Conservation (phyloP, 2,888 invertebrate species). For the Cephus sareptanus region DNA sequence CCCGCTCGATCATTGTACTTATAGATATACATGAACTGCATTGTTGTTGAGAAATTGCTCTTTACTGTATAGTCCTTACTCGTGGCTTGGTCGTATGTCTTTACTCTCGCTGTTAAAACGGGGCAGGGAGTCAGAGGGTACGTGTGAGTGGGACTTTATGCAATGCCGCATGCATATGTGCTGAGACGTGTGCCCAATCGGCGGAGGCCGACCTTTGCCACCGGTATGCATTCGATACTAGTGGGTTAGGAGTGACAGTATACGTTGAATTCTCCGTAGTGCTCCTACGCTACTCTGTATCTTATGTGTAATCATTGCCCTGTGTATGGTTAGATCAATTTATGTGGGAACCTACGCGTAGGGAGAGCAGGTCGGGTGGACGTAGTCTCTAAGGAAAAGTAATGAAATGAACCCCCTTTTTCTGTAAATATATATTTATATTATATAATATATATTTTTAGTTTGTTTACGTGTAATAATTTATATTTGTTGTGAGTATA, state of each 20-base stretch:
- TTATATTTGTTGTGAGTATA: not conserved
- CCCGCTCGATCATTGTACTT: not conserved
- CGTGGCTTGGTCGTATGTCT: not conserved
- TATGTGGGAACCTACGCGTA: not conserved
- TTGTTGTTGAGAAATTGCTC: not conserved
- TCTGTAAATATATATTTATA: too few relatives aligned
- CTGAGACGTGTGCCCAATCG: not conserved
- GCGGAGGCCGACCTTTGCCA: not conserved
- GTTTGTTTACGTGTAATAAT: not conserved
- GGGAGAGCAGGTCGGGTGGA: not conserved
- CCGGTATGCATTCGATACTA: not conserved
- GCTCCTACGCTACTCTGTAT: not conserved
- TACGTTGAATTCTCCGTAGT: not conserved
- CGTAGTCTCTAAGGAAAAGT: not conserved
- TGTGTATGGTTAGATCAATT: not conserved
- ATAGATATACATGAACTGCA: not conserved
- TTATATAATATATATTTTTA: not conserved
- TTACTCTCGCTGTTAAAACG: not conserved
- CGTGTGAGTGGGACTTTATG: not conserved
- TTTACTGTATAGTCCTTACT: not conserved
- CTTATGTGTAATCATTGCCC: not conserved
- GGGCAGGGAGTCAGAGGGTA: not conserved
- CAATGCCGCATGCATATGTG: not conserved
- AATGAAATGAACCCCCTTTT: too few relatives aligned
- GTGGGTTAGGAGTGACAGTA: not conserved